Base-by-base conservation (phyloP, 1,140 invertebrate genomes). In the Diorhabda carinulata region DNA sequence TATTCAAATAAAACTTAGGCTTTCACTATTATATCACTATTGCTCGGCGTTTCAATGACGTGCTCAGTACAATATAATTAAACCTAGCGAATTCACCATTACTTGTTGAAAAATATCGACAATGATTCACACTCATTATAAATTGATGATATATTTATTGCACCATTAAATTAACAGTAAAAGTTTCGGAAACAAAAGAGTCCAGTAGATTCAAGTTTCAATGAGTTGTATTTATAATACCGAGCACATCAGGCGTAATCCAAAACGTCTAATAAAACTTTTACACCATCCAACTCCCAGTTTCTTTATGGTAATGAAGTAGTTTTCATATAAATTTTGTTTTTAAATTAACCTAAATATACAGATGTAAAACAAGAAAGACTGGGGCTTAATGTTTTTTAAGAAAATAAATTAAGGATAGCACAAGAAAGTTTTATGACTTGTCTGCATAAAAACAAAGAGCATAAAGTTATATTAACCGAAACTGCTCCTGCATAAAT, bases 221-320 rank as follows among this genome's bases (percentile, higher is more conserved):
- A n/a, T n/a, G 47, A 52, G 47, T 52, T 52, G 47, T 52, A 3
- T 52, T 52, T 52, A 52, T 52, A 52, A 64, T 61, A n/a, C 10
- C n/a, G 8, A 61, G n/a, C 59, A 61, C 59, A 40, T 61, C 59
- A 41, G 25, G 25, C 59, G 59, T 61, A 61, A 61, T 9, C 42
- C 59, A 61, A 9, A 61, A 61, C 10, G 59, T 61, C 59, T 61
- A 61, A 61, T 61, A 61, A 61, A 61, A 61, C 25, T 61, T 41
- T 61, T 61, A 61, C 59, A 61, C 59, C 59, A 61, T 61, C 59
- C 9, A 43, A 40, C 59, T 61, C 42, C 42, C 7, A 8, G 59
- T 61, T 61, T 61, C 59, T 61, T 61, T 61, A 61, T 43, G 59
- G 25, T 61, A 61, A 61, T 61, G 59, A 61, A 61, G 59, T 61